A percentile compares a stretch with the other conserved stretches of the same genome.
Conservation (phyloP, 30 jellyfish, hydroid and myxozoan genomes). For the Cassiopea xamachana region DNA sequence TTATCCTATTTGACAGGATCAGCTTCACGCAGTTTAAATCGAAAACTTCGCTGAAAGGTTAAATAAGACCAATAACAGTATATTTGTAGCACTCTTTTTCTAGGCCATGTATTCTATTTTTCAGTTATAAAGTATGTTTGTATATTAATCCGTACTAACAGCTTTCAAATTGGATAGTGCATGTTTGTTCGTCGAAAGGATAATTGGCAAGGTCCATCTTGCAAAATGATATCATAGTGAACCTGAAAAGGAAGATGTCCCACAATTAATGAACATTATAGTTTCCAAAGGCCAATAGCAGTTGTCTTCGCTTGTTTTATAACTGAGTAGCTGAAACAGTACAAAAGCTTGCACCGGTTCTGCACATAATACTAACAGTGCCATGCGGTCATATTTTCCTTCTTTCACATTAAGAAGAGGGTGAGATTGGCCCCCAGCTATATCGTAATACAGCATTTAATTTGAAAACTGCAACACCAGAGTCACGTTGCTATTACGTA, state of each 20-base stretch:
- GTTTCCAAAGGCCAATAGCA: too few species aligned
- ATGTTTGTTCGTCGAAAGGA: conserved; percentile 69
- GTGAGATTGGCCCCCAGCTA: neutral
- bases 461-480: too few species aligned
- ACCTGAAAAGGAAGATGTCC: neutral
- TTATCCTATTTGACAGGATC: too few species aligned
- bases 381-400: neutral
- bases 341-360: neutral
- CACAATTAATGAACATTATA: too few species aligned
- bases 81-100: neutral
- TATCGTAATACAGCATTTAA: too few species aligned
- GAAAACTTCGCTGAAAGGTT: too few species aligned
- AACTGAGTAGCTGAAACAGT: neutral
- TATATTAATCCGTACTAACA: conserved; percentile 31
- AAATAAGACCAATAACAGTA: too few species aligned
- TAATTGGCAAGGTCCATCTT: conserved; percentile 51
- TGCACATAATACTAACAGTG: neutral
- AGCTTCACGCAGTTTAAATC: too few species aligned
- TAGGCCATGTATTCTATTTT: neutral
- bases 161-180: conserved; percentile 55
- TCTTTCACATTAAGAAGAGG: neutral
- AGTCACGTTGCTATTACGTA: too few species aligned
- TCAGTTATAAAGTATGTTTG: neutral
- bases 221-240: conserved; percentile 50
- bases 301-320: too few species aligned